These are phyloP conservation scores for Sinella curviseta DNA, from an alignment of 1,140 invertebrate species.

Conservation along the genomic window DNA sequence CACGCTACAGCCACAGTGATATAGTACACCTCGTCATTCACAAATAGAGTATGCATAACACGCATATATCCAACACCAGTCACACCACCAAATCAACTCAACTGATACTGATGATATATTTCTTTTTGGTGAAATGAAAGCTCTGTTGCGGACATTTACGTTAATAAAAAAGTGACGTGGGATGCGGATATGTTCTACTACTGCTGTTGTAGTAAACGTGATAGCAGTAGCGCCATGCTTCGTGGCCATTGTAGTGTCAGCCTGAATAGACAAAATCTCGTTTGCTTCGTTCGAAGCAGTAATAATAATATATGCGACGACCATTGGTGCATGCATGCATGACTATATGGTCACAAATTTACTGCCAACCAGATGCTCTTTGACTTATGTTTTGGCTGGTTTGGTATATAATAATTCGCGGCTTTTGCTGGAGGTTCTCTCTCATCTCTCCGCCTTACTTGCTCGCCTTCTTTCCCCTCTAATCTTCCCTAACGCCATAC, in stretches of 20 bases:
- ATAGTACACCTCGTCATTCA: background rate
- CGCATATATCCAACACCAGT: background rate
- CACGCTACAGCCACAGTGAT: background rate
- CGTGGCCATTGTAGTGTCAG: too few species aligned
- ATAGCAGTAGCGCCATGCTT: too few species aligned
- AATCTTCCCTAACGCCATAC: background rate
- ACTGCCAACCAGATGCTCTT: background rate
- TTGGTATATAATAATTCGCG: background rate
- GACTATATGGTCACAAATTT: conserved; percentile 1
- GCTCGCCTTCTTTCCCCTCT: background rate
- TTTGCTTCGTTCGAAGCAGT: too few species aligned
- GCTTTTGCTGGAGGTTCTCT: background rate
- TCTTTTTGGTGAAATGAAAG: background rate
- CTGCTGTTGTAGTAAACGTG: too few species aligned
- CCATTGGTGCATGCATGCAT: background rate
- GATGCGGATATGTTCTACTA: background rate
- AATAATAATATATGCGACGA: background rate
- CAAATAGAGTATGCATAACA: background rate
- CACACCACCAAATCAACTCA: background rate
- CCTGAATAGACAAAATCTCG: too few species aligned
- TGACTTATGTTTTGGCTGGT: background rate
- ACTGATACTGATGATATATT: background rate
- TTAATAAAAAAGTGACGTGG: background rate
- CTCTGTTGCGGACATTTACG: background rate
- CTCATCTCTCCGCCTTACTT: background rate